phyloP scores from a whole-genome alignment of 37 sponge, comb jelly and placozoan genomes.

The Oscarella lobularis region DNA sequence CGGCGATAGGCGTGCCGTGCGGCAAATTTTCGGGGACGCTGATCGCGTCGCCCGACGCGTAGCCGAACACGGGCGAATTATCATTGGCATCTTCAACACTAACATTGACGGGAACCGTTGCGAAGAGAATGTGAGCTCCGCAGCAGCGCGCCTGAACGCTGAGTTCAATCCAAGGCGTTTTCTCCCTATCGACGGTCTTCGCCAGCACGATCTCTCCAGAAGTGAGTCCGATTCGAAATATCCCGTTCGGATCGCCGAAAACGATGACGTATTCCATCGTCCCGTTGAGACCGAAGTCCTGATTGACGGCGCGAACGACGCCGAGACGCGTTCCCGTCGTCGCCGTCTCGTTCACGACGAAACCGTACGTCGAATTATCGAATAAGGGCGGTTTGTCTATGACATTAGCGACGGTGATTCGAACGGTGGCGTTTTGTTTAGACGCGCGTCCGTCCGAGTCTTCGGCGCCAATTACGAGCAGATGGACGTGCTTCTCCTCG shows the following conservation, averaged over 20 bases:
- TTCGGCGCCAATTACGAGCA: neutral
- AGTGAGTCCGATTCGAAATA: conserved; percentile 4
- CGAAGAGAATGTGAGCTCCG: conserved; percentile 1
- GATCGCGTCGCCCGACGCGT: neutral
- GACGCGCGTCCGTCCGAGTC: neutral
- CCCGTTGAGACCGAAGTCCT: conserved; percentile 17
- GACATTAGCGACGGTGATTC: neutral
- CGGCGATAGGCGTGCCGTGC: conserved; percentile 2
- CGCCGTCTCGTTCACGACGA: conserved; percentile 3
- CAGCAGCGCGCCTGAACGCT: neutral
- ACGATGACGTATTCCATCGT: conserved; percentile 2
- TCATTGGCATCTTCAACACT: conserved; percentile 20
- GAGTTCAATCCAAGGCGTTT: neutral
- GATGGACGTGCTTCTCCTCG: neutral
- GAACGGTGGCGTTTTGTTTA: neutral
- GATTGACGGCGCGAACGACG: conserved; percentile 25
- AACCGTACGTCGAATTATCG: neutral
- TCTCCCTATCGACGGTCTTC: conserved; percentile 4
- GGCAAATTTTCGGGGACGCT: conserved; percentile 7
- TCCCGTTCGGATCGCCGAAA: neutral
- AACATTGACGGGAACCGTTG: neutral
- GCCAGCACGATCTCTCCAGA: conserved; percentile 7
- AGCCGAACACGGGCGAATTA: neutral
- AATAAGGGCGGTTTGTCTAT: conserved; percentile 13
- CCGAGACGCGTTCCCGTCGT: conserved; percentile 11